Evolutionary conservation across 2,113 vertebrate species (phyloP), one percentile per base, ranked within the genome.

Genomic region (Marcusenius ussheri): DNA sequence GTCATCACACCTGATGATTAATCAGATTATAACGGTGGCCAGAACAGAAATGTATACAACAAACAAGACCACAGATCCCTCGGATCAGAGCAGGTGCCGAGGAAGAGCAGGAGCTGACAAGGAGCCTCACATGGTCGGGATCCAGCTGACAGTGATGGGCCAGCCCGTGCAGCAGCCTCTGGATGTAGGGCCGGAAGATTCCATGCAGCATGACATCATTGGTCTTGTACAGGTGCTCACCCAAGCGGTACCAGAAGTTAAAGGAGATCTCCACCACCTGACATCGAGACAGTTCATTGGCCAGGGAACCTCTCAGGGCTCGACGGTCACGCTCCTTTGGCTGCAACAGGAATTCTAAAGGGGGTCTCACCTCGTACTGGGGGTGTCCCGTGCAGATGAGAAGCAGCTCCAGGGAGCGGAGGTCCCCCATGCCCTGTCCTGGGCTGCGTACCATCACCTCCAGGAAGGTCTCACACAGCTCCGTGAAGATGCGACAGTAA

Each of bases 221-320:
- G 0, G 96, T 98, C 94, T 99, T 99, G 91, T 98, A 99, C 24
- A 99, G 97, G 92, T 99, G 97, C 91, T 99, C 98, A 45, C 98
- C 98, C 8, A 99, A 96, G 19, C 98, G 95, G 86, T 99, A 99
- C 98, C 98, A 99, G 95, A 99, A 99, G 93, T 99, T 99, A 91
- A 99, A 99, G 77, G 98, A 99, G 86, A 99, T 99, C 93, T 99
- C 98, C n/a, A 98, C 98, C 27, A 99, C 98, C 98, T 99, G 93
- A 88, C 91, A 83, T 88, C 89, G 24, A 89, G 5, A 46, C 2
- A 46, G 21, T 45, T 84, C 42, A 84, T 21, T 11, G 24, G 24
- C 83, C 15, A 17, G 83, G 19, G 8, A 83, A 70, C n/a, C 27
- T 70, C 62, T 83, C 77, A 39, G 45, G 35, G 17, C 35, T n/a